Evolutionary conservation across 2,797 vertebrate species (phyloP).

Genomic region (Paratrypauchen microcephalus): DNA sequence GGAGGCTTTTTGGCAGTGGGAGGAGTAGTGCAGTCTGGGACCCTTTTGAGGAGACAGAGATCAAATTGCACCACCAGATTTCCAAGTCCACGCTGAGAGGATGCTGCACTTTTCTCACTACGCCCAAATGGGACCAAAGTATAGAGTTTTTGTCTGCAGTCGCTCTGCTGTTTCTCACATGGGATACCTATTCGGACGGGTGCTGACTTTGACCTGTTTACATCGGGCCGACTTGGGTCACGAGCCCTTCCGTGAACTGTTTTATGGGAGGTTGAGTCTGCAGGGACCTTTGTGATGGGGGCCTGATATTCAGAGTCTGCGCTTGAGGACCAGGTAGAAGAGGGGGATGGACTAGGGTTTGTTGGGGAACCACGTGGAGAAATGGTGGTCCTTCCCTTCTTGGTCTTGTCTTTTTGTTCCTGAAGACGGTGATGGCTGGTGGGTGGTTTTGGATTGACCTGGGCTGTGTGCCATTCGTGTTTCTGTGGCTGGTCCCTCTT

Average conservation of each 20-base stretch:
- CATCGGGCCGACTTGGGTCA: conserved; percentile 55
- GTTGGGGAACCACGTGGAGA: conserved; percentile 70
- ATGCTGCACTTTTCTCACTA: conserved; percentile 79
- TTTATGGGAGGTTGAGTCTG: conserved; percentile 77
- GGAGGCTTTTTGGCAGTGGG: conserved; percentile 44
- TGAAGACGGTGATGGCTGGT: conserved; percentile 58
- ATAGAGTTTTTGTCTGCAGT: conserved; percentile 87
- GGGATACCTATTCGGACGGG: conserved; percentile 63
- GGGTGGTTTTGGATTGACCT: conserved; percentile 67
- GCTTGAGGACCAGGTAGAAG: conserved; percentile 57
- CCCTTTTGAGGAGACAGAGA: conserved; percentile 89
- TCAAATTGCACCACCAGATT: conserved; percentile 96
- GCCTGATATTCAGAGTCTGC: conserved; percentile 65
- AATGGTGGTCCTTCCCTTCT: conserved; percentile 53
- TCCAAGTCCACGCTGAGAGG: conserved; percentile 82
- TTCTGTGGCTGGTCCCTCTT: conserved; percentile 62
- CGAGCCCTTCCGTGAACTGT: conserved; percentile 63
- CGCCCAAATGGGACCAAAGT: conserved; percentile 95
- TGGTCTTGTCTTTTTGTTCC: conserved; percentile 46
- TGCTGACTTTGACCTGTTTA: conserved; percentile 39
- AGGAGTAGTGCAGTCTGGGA: conserved; percentile 76
- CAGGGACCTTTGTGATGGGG: conserved; percentile 76
- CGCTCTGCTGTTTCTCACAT: conserved; percentile 78
- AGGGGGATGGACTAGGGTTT: conserved; percentile 43
- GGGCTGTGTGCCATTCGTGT: conserved; percentile 61